These are phyloP conservation scores for Periophthalmus magnuspinnatus DNA, from an alignment of 2,797 vertebrate species.

Conservation along the genomic window DNA sequence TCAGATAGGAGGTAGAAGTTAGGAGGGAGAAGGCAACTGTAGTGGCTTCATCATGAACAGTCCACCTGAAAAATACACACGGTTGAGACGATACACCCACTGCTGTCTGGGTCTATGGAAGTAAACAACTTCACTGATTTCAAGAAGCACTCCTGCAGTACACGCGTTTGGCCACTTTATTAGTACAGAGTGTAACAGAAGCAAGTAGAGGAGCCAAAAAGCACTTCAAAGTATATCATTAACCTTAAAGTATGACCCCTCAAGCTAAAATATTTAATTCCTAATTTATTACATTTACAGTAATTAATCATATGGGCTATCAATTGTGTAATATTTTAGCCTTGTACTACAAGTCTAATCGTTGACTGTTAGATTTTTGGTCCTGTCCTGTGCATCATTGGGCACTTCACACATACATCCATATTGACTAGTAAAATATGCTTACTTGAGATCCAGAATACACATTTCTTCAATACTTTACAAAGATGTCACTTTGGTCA, in stretches of 20 bases:
- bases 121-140: slow-evolving; percentile 17
- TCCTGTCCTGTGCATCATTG: not conserved
- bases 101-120: slow-evolving; percentile 18
- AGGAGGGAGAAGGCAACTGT: slow-evolving; percentile 52
- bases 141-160: not conserved
- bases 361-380: not conserved
- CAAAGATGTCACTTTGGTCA: too few species aligned
- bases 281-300: too few species aligned
- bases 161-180: not conserved
- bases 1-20: slow-evolving; percentile 59
- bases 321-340: not conserved
- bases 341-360: not conserved
- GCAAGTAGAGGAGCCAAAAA: not conserved
- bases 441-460: too few species aligned
- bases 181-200: not conserved
- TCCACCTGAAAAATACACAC: slow-evolving; percentile 70
- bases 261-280: too few species aligned
- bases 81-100: slow-evolving; percentile 22
- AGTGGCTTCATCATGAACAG: slow-evolving; percentile 73
- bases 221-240: too few species aligned
- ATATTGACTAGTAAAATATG: not conserved
- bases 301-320: not conserved
- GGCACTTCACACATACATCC: not conserved
- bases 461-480: too few species aligned
- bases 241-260: too few species aligned